phyloP scores from a whole-genome alignment of 2,888 invertebrate species.

The Gisinianus flammeolus region DNA sequence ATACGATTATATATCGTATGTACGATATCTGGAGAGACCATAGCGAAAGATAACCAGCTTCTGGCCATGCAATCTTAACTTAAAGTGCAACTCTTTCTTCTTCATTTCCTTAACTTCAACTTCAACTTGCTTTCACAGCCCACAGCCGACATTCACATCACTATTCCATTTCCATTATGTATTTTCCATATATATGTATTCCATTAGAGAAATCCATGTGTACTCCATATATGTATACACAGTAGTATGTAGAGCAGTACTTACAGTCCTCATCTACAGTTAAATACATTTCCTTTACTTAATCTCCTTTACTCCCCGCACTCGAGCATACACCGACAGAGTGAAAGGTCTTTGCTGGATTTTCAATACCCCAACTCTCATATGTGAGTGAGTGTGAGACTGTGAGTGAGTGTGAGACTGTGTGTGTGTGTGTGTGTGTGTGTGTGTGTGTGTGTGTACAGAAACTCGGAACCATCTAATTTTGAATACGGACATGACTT shows the following conservation, averaged over 20 bases:
- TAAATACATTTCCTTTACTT: slow-evolving; percentile 1
- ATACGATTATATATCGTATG: too few relatives aligned
- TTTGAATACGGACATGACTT: slow-evolving; percentile 2
- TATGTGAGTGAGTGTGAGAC: too few relatives aligned
- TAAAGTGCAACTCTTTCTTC: slow-evolving; percentile 6
- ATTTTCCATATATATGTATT: background rate
- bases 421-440: background rate
- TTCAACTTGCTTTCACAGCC: background rate
- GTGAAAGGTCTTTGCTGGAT: too few relatives aligned
- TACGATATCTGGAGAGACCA: too few relatives aligned
- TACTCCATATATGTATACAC: background rate
- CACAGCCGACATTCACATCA: background rate
- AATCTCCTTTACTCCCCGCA: background rate
- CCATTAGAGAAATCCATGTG: too few relatives aligned
- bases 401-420: too few relatives aligned
- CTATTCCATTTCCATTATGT: background rate
- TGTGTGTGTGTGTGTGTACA: too few relatives aligned
- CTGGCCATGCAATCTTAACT: slow-evolving; percentile 14
- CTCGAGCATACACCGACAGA: background rate
- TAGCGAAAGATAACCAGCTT: background rate
- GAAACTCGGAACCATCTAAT: too few relatives aligned
- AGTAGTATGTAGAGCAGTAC: background rate
- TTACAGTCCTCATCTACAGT: background rate
- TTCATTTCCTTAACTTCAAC: slow-evolving; percentile 1
- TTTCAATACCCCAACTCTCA: too few relatives aligned